These are phyloP conservation scores for Diacarnus erythraeanus DNA, from an alignment of 37 sponge, comb jelly and placozoan species.

Conservation along the genomic window DNA sequence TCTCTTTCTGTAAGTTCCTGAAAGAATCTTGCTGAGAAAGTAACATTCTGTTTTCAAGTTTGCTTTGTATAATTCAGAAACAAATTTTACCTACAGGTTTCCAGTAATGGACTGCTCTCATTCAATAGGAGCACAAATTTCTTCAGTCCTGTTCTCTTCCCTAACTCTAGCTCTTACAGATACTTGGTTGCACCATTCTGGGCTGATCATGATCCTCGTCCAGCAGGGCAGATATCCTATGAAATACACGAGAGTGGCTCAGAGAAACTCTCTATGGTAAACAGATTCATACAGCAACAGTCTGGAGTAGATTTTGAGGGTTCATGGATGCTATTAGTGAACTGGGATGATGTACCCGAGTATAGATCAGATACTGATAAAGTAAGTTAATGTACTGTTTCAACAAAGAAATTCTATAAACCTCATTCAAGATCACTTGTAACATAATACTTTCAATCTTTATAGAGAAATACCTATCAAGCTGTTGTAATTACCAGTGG, in stretches of 20 bases:
- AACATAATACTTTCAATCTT: too few species aligned
- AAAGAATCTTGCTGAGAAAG: not conserved
- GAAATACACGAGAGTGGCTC: not conserved
- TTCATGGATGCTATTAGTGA: slow-evolving; percentile 32
- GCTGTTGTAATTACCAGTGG: slow-evolving; percentile 20
- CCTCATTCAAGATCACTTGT: not conserved
- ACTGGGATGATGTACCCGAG: slow-evolving; percentile 20
- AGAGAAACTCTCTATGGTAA: not conserved
- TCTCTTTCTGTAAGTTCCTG: slow-evolving; percentile 8
- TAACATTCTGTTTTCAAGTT: too few species aligned
- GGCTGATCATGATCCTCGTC: slow-evolving; percentile 18
- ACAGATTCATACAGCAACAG: slow-evolving; percentile 4
- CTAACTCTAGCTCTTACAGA: slow-evolving; percentile 4
- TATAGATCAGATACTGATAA: slow-evolving; percentile 4
- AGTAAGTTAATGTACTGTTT: not conserved
- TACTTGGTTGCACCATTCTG: slow-evolving; percentile 35
- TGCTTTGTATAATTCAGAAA: not conserved
- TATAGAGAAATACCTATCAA: slow-evolving; percentile 43
- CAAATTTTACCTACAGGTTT: slow-evolving; percentile 7
- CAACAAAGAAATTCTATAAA: not conserved
- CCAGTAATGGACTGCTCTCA: slow-evolving; percentile 16
- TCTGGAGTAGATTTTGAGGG: slow-evolving; percentile 6
- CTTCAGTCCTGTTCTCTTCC: slow-evolving; percentile 22
- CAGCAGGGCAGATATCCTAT: slow-evolving; percentile 18
- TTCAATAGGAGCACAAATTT: not conserved